Percentiles rank a stretch among this genome's conserved stretches.
Evolutionary conservation across 2,113 vertebrate genomes (phyloP).

Genomic region (Hystrix cristata): DNA sequence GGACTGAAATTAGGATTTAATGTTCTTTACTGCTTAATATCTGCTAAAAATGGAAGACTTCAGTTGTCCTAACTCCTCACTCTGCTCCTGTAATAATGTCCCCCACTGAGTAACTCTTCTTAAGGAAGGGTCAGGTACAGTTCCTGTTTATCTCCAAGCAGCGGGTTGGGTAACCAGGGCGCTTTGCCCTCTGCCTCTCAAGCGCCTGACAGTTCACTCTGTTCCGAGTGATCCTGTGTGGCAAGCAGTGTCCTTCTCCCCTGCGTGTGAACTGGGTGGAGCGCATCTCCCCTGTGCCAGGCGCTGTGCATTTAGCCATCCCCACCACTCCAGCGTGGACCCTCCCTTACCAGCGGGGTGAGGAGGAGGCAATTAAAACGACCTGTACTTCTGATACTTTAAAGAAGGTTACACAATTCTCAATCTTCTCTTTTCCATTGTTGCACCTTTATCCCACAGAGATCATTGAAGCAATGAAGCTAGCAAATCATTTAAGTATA

Average conservation of each 20-base stretch:
- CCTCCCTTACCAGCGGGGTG: neutral
- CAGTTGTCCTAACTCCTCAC: neutral
- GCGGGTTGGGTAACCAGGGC: neutral
- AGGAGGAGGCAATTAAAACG: neutral
- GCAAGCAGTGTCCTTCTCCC: neutral
- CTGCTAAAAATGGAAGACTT: neutral
- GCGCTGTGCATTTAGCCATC: neutral
- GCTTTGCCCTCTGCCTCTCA: neutral
- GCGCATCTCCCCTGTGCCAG: neutral
- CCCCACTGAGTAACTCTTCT: neutral
- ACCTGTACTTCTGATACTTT: neutral
- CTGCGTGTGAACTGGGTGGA: neutral
- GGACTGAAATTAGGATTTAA: neutral
- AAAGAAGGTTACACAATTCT: neutral
- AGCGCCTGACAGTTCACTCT: neutral
- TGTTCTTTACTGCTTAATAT: neutral
- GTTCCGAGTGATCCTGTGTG: neutral
- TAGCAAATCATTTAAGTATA: neutral
- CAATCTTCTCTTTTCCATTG: neutral
- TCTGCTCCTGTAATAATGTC: neutral
- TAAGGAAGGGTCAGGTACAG: neutral
- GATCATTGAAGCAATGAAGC: neutral
- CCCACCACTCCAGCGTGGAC: neutral
- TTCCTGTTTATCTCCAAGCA: neutral
- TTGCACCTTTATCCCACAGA: neutral